These are phyloP conservation scores for Cabera pusaria DNA, from an alignment of 2,888 invertebrate genomes.

Conservation along the genomic window DNA sequence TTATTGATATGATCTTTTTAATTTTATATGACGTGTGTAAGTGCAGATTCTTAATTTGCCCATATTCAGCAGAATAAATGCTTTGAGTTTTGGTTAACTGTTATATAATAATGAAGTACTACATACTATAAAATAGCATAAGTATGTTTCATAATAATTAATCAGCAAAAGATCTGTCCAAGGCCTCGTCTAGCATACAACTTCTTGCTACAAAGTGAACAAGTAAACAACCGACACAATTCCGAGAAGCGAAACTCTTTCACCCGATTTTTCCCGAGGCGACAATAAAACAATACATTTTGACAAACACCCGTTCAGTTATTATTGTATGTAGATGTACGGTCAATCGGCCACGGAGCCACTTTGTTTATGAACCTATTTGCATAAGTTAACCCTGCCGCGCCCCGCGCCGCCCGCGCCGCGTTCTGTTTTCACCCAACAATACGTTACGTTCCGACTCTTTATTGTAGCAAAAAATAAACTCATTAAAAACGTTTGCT, in stretches of 20 bases:
- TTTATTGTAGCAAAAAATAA: constrained; percentile 74
- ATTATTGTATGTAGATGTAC: constrained; percentile 45
- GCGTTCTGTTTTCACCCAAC: no score
- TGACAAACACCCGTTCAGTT: constrained; percentile 43
- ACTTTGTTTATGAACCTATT: constrained; percentile 68
- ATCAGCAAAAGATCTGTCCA: no score
- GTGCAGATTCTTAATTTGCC: no score
- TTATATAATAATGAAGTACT: no score
- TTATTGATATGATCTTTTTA: no score
- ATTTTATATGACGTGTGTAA: no score
- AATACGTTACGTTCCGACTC: constrained; percentile 39
- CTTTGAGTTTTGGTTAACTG: no score
- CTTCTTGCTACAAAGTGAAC: constrained; percentile 1
- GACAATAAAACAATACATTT: constrained; percentile 38
- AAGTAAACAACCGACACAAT: constrained; percentile 13
- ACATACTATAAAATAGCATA: no score
- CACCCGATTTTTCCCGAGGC: constrained; percentile 27
- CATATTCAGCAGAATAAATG: no score
- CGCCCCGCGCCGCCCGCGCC: constrained; percentile 33
- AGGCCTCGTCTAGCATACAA: no score
- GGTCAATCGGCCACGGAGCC: constrained; percentile 46
- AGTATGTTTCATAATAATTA: no score
- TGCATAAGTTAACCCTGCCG: constrained; percentile 78
- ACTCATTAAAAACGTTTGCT: constrained; percentile 53
- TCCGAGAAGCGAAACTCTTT: constrained; percentile 27